These are phyloP conservation scores for Microplitis deprimator DNA, from an alignment of 2,888 invertebrate species.

Conservation along the genomic window DNA sequence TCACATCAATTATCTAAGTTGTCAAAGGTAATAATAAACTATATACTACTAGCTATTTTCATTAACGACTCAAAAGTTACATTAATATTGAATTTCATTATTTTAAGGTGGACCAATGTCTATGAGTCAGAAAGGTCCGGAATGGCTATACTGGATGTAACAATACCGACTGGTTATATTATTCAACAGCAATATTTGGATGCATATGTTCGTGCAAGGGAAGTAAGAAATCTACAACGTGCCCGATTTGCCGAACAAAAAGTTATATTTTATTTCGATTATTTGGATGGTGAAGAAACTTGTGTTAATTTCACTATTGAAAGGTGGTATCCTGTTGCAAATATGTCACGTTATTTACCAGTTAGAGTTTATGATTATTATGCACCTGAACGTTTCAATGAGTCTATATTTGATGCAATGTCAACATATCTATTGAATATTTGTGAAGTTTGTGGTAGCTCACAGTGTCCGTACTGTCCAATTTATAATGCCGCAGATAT, in stretches of 20 bases:
- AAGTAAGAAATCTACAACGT: conserved; percentile 86
- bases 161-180: conserved; percentile 92
- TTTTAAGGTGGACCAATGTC: conserved; percentile 81
- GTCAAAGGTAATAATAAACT: conserved; percentile 80
- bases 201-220: conserved; percentile 83
- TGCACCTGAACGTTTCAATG: conserved; percentile 94
- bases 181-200: conserved; percentile 92
- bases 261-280: conserved; percentile 94
- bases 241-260: conserved; percentile 87
- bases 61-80: no score
- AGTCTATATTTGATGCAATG: conserved; percentile 90
- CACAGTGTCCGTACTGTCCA: conserved; percentile 93
- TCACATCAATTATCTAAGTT: conserved; percentile 88
- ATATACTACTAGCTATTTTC: background rate
- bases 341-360: conserved; percentile 93
- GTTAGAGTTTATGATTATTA: conserved; percentile 96
- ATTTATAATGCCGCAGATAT: conserved; percentile 81
- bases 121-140: conserved; percentile 89
- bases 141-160: conserved; percentile 88
- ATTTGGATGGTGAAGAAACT: conserved; percentile 85
- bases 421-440: conserved; percentile 90
- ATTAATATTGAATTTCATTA: conserved; percentile 39
- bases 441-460: conserved; percentile 95
- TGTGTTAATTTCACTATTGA: conserved; percentile 95
- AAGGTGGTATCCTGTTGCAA: conserved; percentile 96